These are phyloP conservation scores for Atractosteus spatula DNA, from an alignment of 2,113 vertebrate species.

Conservation along the genomic window DNA sequence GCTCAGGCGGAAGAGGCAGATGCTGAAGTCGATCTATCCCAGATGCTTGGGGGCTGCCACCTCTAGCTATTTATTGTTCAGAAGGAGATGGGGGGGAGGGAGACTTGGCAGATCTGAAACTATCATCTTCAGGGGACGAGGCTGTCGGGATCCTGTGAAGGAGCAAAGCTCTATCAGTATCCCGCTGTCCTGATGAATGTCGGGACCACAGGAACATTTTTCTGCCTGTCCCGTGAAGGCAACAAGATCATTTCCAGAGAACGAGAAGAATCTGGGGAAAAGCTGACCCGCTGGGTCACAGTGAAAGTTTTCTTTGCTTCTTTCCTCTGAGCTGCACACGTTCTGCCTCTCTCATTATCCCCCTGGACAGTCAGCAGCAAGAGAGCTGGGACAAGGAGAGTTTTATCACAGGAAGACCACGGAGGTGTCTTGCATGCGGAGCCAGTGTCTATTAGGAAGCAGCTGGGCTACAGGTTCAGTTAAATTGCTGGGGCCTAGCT, in stretches of 20 bases:
- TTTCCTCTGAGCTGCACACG: background rate
- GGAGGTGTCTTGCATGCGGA: background rate
- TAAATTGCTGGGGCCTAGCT: too few species aligned
- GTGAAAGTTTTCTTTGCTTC: conserved; percentile 11
- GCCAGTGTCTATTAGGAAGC: too few species aligned
- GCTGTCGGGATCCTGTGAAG: background rate
- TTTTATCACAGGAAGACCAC: conserved; percentile 11
- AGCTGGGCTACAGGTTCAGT: too few species aligned
- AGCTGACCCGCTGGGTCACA: background rate
- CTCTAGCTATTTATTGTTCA: too few species aligned
- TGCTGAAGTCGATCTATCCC: conserved; percentile 8
- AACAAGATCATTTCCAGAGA: background rate
- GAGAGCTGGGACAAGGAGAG: background rate
- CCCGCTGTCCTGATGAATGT: background rate
- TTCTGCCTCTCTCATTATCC: background rate
- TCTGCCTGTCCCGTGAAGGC: background rate
- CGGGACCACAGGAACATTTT: background rate
- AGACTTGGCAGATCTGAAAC: background rate
- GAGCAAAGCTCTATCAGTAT: background rate
- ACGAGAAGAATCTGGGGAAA: background rate
- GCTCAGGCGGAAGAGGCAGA: background rate
- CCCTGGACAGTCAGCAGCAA: background rate
- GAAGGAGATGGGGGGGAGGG: too few species aligned
- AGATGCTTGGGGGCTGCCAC: background rate
- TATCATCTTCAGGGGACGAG: background rate